Conservation (phyloP, 1,140 invertebrate genomes). For the Ostrea edulis region DNA sequence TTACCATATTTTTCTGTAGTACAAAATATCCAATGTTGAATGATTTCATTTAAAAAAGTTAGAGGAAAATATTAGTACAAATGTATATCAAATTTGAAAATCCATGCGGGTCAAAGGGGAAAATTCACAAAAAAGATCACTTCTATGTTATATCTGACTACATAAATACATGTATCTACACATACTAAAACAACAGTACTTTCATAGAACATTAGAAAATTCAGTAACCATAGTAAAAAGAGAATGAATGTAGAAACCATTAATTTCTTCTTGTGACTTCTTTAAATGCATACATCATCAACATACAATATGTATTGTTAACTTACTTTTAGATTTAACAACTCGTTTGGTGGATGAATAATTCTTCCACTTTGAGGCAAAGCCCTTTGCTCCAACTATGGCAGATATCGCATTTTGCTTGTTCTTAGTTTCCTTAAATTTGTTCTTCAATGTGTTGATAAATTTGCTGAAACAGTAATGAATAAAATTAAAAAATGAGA, state of each 20-base stretch:
- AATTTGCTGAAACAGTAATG: slow-evolving; percentile 51
- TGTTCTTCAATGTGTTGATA: slow-evolving; percentile 48
- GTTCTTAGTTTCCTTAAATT: slow-evolving; percentile 34
- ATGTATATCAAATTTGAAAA: background rate
- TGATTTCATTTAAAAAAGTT: background rate
- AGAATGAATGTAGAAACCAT: too few relatives aligned
- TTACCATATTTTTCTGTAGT: slow-evolving; percentile 2
- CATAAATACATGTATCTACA: background rate
- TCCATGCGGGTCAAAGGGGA: background rate
- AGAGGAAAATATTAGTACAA: background rate
- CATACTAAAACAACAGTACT: background rate
- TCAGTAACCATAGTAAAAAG: too few relatives aligned
- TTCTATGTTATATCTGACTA: background rate
- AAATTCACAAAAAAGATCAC: background rate
- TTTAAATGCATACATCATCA: background rate
- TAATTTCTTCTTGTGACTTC: background rate
- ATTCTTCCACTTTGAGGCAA: slow-evolving; percentile 61
- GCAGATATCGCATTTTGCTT: slow-evolving; percentile 56
- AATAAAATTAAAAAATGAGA: too few relatives aligned
- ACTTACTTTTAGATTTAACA: slow-evolving; percentile 60
- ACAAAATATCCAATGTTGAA: slow-evolving; percentile 37
- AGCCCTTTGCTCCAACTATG: slow-evolving; percentile 59
- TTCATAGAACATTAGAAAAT: background rate
- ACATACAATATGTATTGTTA: background rate
- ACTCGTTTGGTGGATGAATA: slow-evolving; percentile 60